Conservation (phyloP, 2,888 invertebrate species). For the Xestoiulus laeticollis region DNA sequence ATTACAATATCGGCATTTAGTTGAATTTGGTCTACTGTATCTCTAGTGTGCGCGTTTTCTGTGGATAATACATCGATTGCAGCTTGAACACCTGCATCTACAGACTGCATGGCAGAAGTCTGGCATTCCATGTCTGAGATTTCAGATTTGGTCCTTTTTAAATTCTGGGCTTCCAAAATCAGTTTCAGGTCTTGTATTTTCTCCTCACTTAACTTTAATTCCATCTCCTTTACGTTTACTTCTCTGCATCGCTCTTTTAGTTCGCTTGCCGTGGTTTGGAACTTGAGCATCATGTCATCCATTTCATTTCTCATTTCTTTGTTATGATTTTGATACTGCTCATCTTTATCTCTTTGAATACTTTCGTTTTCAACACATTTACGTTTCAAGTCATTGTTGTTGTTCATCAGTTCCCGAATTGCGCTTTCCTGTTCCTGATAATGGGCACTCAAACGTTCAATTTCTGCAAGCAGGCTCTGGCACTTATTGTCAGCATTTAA, state of each 20-base stretch:
- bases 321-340: background rate
- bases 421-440: background rate
- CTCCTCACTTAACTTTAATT: background rate
- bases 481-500: background rate
- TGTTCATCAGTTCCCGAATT: background rate
- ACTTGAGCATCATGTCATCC: background rate
- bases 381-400: background rate
- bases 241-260: background rate
- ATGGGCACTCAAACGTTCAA: background rate
- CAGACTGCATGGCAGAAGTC: background rate
- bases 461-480: background rate
- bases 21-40: background rate
- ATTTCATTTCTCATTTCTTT: background rate
- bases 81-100: background rate
- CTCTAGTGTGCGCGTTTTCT: background rate
- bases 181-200: background rate
- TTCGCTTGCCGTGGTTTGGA: background rate
- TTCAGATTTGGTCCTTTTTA: background rate
- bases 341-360: background rate
- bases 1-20: background rate
- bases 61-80: background rate
- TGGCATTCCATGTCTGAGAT: background rate
- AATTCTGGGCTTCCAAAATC: background rate
- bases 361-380: background rate
- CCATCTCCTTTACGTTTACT: background rate